Evolutionary conservation across 1,140 invertebrate genomes (phyloP), one percentile per base, ranked within the genome.

Genomic region (Lamellibrachia luymesi): DNA sequence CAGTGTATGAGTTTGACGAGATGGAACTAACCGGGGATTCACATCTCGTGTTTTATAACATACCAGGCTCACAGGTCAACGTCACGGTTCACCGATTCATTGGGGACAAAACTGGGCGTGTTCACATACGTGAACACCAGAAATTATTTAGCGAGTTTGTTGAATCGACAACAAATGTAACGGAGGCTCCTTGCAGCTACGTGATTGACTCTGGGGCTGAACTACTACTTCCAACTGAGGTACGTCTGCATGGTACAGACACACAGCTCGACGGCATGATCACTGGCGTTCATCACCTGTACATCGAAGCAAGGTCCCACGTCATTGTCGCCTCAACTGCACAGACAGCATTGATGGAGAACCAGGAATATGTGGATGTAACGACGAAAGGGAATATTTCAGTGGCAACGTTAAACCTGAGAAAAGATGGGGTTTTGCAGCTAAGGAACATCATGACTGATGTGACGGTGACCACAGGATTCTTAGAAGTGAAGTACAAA

Each of bases 101-200:
- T 22, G 95, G 95, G 51, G 95, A 95, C 94, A 94, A 94, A 90
- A 95, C 95, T 22, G 95, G 95, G 5, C 95, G 95, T 92, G 91
- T 95, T 5, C 95, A 95, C 93, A 92, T 95, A 27, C 93, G 94
- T 93, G 92, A 93, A n/a, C 93, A 94, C 91, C 95, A 95, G 92
- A 93, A 90, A 51, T 92, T 94, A 2, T 94, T 93, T 51, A 92
- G 94, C n/a, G 95, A 95, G 93, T 95, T 94, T 94, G 94, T 95
- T 50, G 95, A 95, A 93, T 95, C 95, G 10, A 91, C 94, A n/a
- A 93, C 92, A 7, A 95, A 95, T 93, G 93, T 94, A 1, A 95
- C 95, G 50, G 95, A 95, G 93, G 95, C 95, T 38, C 95, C 95
- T 6, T 95, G 95, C 27, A 95, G 95, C 92, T 95, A 95, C 92